Base-by-base conservation (phyloP, 2,797 vertebrate species). In the Masticophis lateralis region DNA sequence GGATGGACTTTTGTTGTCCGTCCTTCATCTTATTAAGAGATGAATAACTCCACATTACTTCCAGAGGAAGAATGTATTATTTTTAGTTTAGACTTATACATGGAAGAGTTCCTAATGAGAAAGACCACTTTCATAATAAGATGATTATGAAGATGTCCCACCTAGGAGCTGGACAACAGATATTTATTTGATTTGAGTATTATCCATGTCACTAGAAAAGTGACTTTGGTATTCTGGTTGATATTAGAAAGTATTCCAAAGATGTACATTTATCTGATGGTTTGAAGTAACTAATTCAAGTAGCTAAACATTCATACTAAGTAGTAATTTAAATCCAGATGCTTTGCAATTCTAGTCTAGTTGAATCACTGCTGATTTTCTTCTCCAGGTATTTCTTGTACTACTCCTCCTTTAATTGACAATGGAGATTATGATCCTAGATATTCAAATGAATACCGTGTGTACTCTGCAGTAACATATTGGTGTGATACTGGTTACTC, bases 181-280 rank as follows among this genome's bases (percentile, higher is more conserved):
- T 63, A 63, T 63, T n/a, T 28, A n/a, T 63, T 63, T 88, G 87
- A 20, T 63, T 18, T 47, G 59, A 28, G 2, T 43, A 61, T 61
- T 27, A 11, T 61, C 14, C 37, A 32, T 91, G 79, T 25, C 56
- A 51, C 8, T 32, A 90, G 18, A 69, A 28, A 22, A 91, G 37
- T 60, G 27, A 61, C 8, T 91, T 57, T 20, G 1, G 9, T 91
- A 6, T 60, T 86, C 10, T 86, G 79, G 4, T 94, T 0, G 25
- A 37, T 27, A 69, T 61, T 32, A 94, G 92, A 0, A 92, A 18
- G 94, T 20, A 0, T 63, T 28, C n/a, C 87, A 37, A 37, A 56
- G 0, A 9, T 69, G 88, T 90, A 87, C 32, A 0, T 95, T 18
- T 57, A 94, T 43, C 79, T 95, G 83, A 94, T 95, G 25, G 53